Evolutionary conservation across 2,888 invertebrate genomes (phyloP).

Genomic region (Papilio protenor): DNA sequence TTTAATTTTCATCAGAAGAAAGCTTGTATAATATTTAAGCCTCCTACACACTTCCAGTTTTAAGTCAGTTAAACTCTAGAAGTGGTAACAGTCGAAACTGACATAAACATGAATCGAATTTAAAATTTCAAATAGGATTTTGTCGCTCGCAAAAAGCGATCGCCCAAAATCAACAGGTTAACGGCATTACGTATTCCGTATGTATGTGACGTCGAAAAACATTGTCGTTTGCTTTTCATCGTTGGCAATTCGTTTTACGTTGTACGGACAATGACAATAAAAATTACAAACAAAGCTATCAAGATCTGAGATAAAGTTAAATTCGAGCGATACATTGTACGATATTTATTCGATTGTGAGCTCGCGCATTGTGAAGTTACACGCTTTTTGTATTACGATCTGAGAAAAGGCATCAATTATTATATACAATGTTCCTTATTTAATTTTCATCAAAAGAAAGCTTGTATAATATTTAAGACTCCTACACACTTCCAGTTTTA

Average conservation of each 20-base stretch:
- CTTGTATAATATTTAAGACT: not conserved
- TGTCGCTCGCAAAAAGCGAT: conserved; percentile 61
- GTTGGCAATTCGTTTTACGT: conserved; percentile 39
- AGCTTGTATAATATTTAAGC: not conserved
- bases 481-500: no score
- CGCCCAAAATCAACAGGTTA: conserved; percentile 66
- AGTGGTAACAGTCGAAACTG: conserved; percentile 69
- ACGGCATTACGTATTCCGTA: conserved; percentile 62
- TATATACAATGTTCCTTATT: not conserved
- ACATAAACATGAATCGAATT: conserved; percentile 74
- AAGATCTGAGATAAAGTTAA: conserved; percentile 24
- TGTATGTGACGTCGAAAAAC: conserved; percentile 57
- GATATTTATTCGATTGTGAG: conserved; percentile 36
- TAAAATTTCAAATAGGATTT: conserved; percentile 79
- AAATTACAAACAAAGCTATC: conserved; percentile 40
- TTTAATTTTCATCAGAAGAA: not conserved
- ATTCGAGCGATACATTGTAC: conserved; percentile 33
- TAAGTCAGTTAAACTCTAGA: no score
- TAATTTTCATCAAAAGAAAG: not conserved
- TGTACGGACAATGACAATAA: conserved; percentile 39
- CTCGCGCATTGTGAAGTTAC: conserved; percentile 5
- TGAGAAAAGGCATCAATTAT: conserved; percentile 25
- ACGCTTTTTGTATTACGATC: conserved; percentile 34
- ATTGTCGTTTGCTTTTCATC: conserved; percentile 40
- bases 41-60: no score